These are phyloP conservation scores for Pangasius larnaudii DNA, from an alignment of 2,797 vertebrate genomes.

Conservation along the genomic window DNA sequence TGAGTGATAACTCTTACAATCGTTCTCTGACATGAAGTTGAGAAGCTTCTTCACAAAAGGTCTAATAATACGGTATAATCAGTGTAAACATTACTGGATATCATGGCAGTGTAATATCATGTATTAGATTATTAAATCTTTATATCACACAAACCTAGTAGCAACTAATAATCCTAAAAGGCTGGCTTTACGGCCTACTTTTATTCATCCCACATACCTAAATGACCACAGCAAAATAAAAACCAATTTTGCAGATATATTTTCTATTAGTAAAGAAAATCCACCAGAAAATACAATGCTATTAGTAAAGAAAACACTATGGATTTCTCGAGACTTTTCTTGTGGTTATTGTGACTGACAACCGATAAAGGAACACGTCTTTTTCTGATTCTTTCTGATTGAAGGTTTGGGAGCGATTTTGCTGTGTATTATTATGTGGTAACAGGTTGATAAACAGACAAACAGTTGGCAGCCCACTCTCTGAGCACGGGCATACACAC, in stretches of 20 bases:
- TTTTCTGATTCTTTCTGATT: slow-evolving; percentile 28
- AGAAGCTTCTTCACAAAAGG: neutral
- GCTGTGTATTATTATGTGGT: slow-evolving; percentile 55
- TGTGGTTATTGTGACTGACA: neutral
- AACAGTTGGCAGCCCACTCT: slow-evolving; percentile 49
- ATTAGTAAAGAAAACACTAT: neutral
- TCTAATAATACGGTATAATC: neutral
- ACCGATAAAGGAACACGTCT: neutral
- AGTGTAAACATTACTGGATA: neutral
- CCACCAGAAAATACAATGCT: neutral
- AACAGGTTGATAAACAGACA: slow-evolving; percentile 59
- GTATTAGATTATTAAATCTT: neutral
- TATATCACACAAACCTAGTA: neutral
- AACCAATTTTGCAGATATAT: neutral
- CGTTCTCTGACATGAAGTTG: neutral
- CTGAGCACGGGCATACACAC: slow-evolving; percentile 17
- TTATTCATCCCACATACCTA: neutral
- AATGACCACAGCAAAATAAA: neutral
- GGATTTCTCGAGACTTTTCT: neutral
- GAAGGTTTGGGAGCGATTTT: slow-evolving; percentile 54
- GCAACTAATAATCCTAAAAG: neutral
- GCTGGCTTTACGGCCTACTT: too few relatives aligned
- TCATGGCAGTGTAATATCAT: neutral
- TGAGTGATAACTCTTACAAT: neutral
- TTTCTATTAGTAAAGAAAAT: neutral